A percentile compares a stretch with the other conserved stretches of the same genome.
Conservation (phyloP, 2,797 vertebrate genomes). For the Myotis daubentonii region DNA sequence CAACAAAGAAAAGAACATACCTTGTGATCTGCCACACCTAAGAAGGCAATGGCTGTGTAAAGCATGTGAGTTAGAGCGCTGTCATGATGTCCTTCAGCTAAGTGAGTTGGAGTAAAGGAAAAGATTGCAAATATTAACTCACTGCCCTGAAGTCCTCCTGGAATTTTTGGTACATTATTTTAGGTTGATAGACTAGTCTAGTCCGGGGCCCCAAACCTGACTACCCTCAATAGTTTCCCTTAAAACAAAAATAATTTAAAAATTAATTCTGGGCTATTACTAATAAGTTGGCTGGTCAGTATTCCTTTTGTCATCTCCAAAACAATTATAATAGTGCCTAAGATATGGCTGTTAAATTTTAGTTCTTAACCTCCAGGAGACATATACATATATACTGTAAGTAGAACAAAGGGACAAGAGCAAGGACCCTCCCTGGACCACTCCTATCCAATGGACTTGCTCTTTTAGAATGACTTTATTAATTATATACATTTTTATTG, state of each 20-base stretch:
- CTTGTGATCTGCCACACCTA: slow-evolving; percentile 98
- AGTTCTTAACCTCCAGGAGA: not conserved
- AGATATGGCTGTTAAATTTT: not conserved
- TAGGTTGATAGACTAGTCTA: not conserved
- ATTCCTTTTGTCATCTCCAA: not conserved
- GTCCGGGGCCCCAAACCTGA: not conserved
- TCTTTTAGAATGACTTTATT: not conserved
- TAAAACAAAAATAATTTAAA: slow-evolving; percentile 36
- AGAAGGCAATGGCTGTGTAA: slow-evolving; percentile 94
- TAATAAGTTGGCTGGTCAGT: not conserved
- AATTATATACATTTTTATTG: not conserved
- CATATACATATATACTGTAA: not conserved
- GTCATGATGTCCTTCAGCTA: slow-evolving; percentile 98
- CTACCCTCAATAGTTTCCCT: slow-evolving; percentile 23
- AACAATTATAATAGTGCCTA: not conserved
- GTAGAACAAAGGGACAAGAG: not conserved
- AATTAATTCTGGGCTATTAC: slow-evolving; percentile 40
- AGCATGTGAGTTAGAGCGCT: slow-evolving; percentile 97
- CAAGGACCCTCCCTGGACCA: not conserved
- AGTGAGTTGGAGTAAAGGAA: slow-evolving; percentile 81
- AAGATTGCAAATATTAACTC: slow-evolving; percentile 43
- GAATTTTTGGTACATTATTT: slow-evolving; percentile 41
- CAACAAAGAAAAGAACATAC: slow-evolving; percentile 82
- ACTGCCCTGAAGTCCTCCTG: not conserved
- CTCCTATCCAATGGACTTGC: not conserved